Evolutionary conservation across 2,113 vertebrate genomes (phyloP).

Genomic region (Proteles cristata): DNA sequence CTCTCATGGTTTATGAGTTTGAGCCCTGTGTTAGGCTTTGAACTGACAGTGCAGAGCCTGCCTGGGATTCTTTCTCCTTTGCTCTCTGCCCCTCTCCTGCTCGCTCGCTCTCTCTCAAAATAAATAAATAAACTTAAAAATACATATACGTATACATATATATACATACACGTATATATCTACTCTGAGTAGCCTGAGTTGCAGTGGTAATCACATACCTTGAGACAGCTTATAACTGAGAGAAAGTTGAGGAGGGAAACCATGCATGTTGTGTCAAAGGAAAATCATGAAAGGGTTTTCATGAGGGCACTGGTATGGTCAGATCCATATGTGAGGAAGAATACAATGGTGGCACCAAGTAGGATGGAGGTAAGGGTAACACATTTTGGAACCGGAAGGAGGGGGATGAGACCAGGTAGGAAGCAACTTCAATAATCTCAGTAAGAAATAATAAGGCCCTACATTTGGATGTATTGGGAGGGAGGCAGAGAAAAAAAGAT

Average conservation of each 20-base stretch:
- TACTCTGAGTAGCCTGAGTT: neutral
- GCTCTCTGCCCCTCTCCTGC: too few species aligned
- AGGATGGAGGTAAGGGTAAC: neutral
- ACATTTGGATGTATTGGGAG: neutral
- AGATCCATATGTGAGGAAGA: constrained; percentile 20
- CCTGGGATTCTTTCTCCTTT: too few species aligned
- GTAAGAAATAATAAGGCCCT: constrained; percentile 47
- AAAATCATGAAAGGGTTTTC: constrained; percentile 38
- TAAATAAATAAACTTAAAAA: too few species aligned
- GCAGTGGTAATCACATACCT: neutral
- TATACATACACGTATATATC: too few species aligned
- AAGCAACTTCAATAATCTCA: constrained; percentile 40
- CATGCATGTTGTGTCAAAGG: neutral
- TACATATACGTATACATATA: too few species aligned
- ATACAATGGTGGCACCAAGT: neutral
- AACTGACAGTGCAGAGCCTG: too few species aligned
- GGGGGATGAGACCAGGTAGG: neutral
- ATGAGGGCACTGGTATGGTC: neutral
- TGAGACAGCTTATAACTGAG: neutral
- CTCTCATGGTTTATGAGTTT: too few species aligned
- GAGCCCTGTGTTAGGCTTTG: too few species aligned
- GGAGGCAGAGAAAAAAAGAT: constrained; percentile 16
- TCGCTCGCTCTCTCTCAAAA: too few species aligned
- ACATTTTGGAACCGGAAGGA: neutral
- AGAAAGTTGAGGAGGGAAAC: neutral